A percentile compares a stretch with the other conserved stretches of the same genome.
These are phyloP conservation scores for Leucophenga maculata DNA, from an alignment of 2,888 invertebrate species.

Conservation along the genomic window DNA sequence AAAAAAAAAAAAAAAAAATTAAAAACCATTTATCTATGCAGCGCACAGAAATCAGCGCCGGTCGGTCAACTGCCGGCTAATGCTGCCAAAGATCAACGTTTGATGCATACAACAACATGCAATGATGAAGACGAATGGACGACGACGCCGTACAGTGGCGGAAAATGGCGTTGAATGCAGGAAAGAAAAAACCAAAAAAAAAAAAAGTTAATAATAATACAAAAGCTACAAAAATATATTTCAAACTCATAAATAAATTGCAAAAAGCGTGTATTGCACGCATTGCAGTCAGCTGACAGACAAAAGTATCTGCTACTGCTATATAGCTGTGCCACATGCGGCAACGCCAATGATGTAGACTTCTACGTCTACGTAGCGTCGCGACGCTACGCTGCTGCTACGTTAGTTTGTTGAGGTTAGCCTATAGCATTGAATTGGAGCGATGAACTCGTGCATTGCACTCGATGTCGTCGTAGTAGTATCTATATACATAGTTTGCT, in stretches of 20 bases:
- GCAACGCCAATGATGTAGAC: neutral
- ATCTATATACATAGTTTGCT: neutral
- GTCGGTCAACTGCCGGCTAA: neutral
- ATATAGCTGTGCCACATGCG: neutral
- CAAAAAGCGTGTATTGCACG: neutral
- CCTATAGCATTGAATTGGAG: slow-evolving; percentile 68
- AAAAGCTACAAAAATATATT: neutral
- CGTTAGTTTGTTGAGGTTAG: slow-evolving; percentile 23
- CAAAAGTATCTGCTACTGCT: too few species aligned
- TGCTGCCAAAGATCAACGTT: slow-evolving; percentile 1
- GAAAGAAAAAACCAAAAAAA: neutral
- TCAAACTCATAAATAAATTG: too few species aligned
- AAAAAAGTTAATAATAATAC: neutral
- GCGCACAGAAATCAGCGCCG: too few species aligned
- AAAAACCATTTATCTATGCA: too few species aligned
- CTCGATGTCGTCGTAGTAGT: slow-evolving; percentile 30
- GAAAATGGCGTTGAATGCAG: too few species aligned
- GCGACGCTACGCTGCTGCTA: neutral
- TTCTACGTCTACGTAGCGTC: neutral
- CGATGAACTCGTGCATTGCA: slow-evolving; percentile 62
- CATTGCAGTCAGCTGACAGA: slow-evolving; percentile 19
- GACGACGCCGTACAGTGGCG: too few species aligned
- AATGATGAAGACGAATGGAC: too few species aligned
- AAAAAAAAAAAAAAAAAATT: neutral
- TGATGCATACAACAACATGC: neutral